These are phyloP conservation scores for Sphecodes monilicornis DNA, from an alignment of 2,888 invertebrate species.

Conservation along the genomic window DNA sequence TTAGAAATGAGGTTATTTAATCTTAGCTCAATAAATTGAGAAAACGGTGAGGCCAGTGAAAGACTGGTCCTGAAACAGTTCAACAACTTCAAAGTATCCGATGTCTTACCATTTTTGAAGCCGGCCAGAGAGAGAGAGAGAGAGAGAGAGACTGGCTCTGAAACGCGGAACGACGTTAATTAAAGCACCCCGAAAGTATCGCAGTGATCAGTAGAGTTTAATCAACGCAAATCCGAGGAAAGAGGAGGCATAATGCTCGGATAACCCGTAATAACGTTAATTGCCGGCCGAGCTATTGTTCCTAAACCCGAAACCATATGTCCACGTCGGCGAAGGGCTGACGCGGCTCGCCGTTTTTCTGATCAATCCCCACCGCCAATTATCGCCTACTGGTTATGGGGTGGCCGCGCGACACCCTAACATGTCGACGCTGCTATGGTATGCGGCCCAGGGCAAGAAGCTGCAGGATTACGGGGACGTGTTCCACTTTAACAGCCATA, in stretches of 20 bases:
- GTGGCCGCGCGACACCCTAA: conserved; percentile 41
- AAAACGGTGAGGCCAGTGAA: not conserved
- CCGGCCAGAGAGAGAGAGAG: not conserved
- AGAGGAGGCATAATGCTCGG: conserved; percentile 7
- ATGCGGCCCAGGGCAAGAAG: conserved; percentile 54
- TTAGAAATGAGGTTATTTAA: not conserved
- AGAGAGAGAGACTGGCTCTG: not conserved
- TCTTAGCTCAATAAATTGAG: conserved; percentile 2
- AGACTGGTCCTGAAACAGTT: not conserved
- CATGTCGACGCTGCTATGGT: conserved; percentile 26
- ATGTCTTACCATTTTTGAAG: not conserved
- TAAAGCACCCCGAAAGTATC: conserved; percentile 7
- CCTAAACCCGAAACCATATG: conserved; percentile 45
- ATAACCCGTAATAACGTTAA: conserved; percentile 52
- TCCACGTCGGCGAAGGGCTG: conserved; percentile 44
- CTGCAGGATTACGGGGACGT: conserved; percentile 60
- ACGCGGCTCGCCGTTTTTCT: conserved; percentile 49
- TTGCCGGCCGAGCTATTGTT: conserved; percentile 51
- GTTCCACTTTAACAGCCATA: conserved; percentile 61
- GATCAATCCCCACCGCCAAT: conserved; percentile 57
- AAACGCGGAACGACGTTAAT: conserved; percentile 13
- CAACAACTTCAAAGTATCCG: conserved; percentile 1
- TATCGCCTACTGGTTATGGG: conserved; percentile 51
- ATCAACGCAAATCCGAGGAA: conserved; percentile 4
- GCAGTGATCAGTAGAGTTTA: conserved; percentile 8